phyloP scores from a whole-genome alignment of 2,888 invertebrate genomes.

The Leucophenga montana region DNA sequence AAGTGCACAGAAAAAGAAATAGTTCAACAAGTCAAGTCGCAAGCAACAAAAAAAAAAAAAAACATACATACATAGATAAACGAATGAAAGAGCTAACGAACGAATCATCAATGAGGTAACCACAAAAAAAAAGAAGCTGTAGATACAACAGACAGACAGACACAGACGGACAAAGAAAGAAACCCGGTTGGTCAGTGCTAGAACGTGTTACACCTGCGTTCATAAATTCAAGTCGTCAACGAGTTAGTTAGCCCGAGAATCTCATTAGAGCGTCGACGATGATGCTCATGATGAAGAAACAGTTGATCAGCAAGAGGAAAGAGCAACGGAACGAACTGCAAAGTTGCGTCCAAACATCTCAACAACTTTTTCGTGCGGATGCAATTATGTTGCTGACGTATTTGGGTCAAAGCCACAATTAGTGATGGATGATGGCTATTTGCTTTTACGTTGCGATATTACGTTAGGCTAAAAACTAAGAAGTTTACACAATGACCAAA shows the following conservation, averaged over 20 bases:
- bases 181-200: constrained; percentile 46
- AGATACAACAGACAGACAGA: constrained; percentile 11
- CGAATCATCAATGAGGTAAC: constrained; percentile 59
- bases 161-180: neutral
- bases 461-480: too few species aligned
- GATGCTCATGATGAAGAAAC: constrained; percentile 24
- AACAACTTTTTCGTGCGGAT: constrained; percentile 45
- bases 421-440: constrained; percentile 35
- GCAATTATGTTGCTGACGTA: constrained; percentile 54
- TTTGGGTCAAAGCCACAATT: constrained; percentile 67
- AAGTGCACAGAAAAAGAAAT: constrained; percentile 48
- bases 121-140: constrained; percentile 41
- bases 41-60: constrained; percentile 35
- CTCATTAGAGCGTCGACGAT: neutral
- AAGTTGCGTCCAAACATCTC: constrained; percentile 26
- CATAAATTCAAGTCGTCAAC: constrained; percentile 2
- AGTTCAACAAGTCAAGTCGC: constrained; percentile 23
- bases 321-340: constrained; percentile 31
- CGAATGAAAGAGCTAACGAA: constrained; percentile 40
- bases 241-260: neutral
- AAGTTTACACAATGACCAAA: too few species aligned
- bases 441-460: too few species aligned
- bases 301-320: neutral
- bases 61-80: constrained; percentile 48
- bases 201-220: constrained; percentile 66